Base-by-base conservation (phyloP, 2,797 vertebrate species). In the Pipistrellus pipistrellus region DNA sequence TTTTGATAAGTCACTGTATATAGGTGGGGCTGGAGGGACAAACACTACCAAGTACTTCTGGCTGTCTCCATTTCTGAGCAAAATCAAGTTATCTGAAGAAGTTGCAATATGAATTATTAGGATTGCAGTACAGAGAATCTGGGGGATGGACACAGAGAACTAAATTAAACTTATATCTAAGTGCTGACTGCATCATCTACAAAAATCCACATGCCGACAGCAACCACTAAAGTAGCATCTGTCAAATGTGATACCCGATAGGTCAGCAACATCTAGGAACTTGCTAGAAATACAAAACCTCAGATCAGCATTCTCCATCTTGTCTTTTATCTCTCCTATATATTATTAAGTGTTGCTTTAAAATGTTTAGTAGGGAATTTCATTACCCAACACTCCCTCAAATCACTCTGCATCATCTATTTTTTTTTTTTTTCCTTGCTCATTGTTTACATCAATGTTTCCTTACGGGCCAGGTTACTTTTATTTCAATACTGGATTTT, bases 51-150 rank as follows among this genome's bases (percentile, higher is more conserved):
- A 38, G 41, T 30, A 90, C 62, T 48, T 75, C 53, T 48, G 1
- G 15, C 15, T 38, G 1, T 25, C 35, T 68, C 27, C 6, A 18
- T 25, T 23, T 71, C 7, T 80, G 17, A 53, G 64, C 76, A 57
- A 88, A 82, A 27, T 78, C 7, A 81, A 94, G 38, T 86, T 38
- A 46, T 23, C 35, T 82, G 21, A 88, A 68, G 73, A 85, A 81
- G 32, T 14, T 46, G 12, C 4, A 14, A 3, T 73, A 64, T 75
- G 41, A 75, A 64, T 89, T 30, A n/a, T 23, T 46, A 69, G 11
- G 44, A 59, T 1, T 69, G 10, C 66, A 91, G 15, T n/a, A 23
- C 5, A 73, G 8, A 18, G 23, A 68, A 82, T 18, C 20, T n/a
- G 8, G 14, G 27, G 7, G 6, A 8, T 14, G 4, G 23, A 2